Base-by-base conservation (phyloP, 1,140 invertebrate species). In the Drosophila azteca region DNA sequence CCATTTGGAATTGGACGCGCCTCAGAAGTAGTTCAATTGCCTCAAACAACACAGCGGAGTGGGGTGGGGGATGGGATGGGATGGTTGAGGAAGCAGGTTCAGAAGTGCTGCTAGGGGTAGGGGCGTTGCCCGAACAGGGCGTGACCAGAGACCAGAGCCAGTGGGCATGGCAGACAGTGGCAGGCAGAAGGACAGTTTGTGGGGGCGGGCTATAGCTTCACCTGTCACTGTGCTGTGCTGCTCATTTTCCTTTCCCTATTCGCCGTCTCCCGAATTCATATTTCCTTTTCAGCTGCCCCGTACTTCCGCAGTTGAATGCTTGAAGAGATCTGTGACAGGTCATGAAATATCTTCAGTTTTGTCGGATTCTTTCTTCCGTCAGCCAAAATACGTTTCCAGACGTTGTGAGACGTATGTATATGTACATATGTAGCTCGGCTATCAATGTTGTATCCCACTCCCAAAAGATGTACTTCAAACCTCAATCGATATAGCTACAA, bases 1-100 rank as follows among this genome's bases (percentile, higher is more conserved):
- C 62, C 67, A 77, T 72, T 81, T 50, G 24, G 52, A 66, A 76
- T 76, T 76, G 72, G 72, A 68, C 66, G 72, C 72, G 73, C 49
- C 76, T 77, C 55, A 51, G 52, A 74, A 65, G 41, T 74, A 58
- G 71, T 74, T 74, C 70, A 75, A 41, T 66, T 67, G 69, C 69
- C 50, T 20, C 53, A 75, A 52, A 63, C 51, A 50, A 15, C 11
- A n/a, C 41, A n/a, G 52, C 17, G 44, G 15, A 7, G 5, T 13
- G 44, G 11, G n/a, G 7, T 5, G 53, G 15, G 39, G 57, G 17
- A 20, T 20, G 17, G 17, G 17, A 20, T 7, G 45, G 51, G n/a
- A 17, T 35, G 49, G 60, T 9, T 9, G 53, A 24, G 67, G 43
- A 39, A 22, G 29, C 9, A 35, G 31, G 31, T 3, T 35, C 31